A percentile compares a stretch with the other conserved stretches of the same genome.
These are phyloP conservation scores for Acronicta psi DNA, from an alignment of 2,888 invertebrate species.

Conservation along the genomic window DNA sequence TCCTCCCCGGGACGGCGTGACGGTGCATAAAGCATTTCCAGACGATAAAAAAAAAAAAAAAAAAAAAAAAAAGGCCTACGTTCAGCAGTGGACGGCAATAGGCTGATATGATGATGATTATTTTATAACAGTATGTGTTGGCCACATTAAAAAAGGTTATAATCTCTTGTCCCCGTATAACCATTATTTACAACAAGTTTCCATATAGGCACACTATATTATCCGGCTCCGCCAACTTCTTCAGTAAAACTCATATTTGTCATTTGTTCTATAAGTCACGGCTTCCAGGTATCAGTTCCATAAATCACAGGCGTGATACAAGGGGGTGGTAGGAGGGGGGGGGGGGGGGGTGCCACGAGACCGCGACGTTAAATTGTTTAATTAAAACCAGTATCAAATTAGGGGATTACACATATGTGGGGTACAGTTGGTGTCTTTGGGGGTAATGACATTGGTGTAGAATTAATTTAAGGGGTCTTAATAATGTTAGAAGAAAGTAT, in stretches of 20 bases:
- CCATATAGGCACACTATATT: no score
- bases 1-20: no score
- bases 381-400: constrained; percentile 64
- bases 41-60: no score
- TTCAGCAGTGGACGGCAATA: no score
- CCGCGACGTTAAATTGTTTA: constrained; percentile 61
- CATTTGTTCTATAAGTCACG: constrained; percentile 66
- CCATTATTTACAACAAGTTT: background rate
- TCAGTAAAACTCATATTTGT: constrained; percentile 67
- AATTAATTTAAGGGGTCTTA: constrained; percentile 31
- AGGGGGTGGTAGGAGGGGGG: constrained; percentile 5
- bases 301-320: constrained; percentile 64
- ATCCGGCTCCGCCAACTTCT: background rate
- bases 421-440: constrained; percentile 29
- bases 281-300: constrained; percentile 62
- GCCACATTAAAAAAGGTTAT: no score
- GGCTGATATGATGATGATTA: no score
- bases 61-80: no score
- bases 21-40: no score
- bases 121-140: no score
- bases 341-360: constrained; percentile 30
- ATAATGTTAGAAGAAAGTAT: no score
- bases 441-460: constrained; percentile 36
- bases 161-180: no score
- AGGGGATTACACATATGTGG: constrained; percentile 55